Conservation (phyloP, 2,113 vertebrate species). For the Arizona elegans region DNA sequence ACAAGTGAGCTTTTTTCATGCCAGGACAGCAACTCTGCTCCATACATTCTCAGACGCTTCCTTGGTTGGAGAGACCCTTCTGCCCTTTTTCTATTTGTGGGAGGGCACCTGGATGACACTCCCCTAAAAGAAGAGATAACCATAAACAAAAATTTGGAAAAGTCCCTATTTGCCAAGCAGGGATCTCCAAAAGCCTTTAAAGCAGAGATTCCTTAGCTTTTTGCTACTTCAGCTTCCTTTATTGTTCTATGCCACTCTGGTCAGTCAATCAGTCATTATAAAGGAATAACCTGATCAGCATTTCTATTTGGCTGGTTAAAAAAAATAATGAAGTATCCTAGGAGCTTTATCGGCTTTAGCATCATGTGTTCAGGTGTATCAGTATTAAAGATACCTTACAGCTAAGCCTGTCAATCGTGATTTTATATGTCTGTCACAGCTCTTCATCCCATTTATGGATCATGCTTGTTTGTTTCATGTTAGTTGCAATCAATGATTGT, state of each 20-base stretch:
- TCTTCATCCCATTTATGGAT: not conserved
- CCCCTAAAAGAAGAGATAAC: too few species aligned
- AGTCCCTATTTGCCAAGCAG: too few species aligned
- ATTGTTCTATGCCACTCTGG: too few species aligned
- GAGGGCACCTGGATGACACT: rapidly evolving
- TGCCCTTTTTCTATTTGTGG: rapidly evolving
- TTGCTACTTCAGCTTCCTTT: too few species aligned
- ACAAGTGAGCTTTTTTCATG: not conserved
- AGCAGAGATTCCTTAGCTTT: too few species aligned
- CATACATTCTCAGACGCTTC: not conserved
- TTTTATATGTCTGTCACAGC: not conserved
- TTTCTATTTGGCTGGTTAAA: too few species aligned
- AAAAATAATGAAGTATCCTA: not conserved
- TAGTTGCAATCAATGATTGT: not conserved
- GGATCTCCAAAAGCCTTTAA: too few species aligned
- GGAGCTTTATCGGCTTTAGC: not conserved
- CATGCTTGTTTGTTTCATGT: not conserved
- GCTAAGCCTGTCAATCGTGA: not conserved
- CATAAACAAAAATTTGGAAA: too few species aligned
- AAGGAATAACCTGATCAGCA: too few species aligned
- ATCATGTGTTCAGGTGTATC: not conserved
- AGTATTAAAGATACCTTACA: not conserved
- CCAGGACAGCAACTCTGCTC: not conserved
- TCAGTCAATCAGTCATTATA: not conserved
- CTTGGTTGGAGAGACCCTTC: too few species aligned